Evolutionary conservation across 2,888 invertebrate genomes (phyloP).

Genomic region (Parnassius mnemosyne): DNA sequence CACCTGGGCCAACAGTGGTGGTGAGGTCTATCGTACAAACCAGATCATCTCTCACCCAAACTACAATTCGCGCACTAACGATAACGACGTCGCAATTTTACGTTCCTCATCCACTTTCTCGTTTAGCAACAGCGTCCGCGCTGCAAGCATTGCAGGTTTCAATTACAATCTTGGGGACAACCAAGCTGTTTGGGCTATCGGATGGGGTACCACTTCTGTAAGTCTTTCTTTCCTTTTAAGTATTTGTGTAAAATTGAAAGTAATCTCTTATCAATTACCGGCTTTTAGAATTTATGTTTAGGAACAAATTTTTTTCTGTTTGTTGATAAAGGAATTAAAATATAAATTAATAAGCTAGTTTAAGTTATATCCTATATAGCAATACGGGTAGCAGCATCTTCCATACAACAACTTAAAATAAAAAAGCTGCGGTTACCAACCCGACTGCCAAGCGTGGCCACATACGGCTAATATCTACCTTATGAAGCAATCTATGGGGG

Average conservation of each 20-base stretch:
- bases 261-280: no score
- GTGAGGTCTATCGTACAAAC: constrained; percentile 31
- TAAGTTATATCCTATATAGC: no score
- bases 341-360: no score
- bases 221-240: constrained; percentile 35
- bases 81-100: constrained; percentile 45
- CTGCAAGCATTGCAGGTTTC: constrained; percentile 38
- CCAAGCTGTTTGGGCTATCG: constrained; percentile 45
- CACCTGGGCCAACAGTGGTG: constrained; percentile 26
- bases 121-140: constrained; percentile 30
- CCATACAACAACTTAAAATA: background rate
- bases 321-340: no score
- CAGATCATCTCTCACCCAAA: constrained; percentile 34
- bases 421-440: no score
- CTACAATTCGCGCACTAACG: constrained; percentile 34
- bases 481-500: no score
- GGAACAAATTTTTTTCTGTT: no score
- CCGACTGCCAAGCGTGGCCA: no score
- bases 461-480: no score
- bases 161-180: constrained; percentile 38
- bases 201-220: constrained; percentile 47
- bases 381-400: no score
- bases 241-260: constrained; percentile 20
- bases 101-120: constrained; percentile 29
- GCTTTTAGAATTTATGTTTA: no score